phyloP scores from a whole-genome alignment of 2,113 vertebrate genomes.

The Anoplopoma fimbria region DNA sequence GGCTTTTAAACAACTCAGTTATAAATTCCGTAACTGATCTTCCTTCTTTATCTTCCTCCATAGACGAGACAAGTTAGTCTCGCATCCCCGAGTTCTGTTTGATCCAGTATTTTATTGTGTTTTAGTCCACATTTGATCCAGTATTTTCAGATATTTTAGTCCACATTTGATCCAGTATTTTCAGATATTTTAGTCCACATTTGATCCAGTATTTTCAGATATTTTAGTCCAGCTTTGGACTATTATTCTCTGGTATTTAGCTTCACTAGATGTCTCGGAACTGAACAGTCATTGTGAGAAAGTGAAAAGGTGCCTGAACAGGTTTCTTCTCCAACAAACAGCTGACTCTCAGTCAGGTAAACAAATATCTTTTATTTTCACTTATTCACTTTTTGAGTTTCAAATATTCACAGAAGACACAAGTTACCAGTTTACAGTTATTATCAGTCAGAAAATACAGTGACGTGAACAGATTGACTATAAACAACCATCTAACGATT shows the following conservation, averaged over 20 bases:
- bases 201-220: background rate
- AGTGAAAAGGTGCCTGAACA: too few species aligned
- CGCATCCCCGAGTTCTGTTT: too few species aligned
- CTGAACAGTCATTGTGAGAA: too few species aligned
- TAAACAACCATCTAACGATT: background rate
- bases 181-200: background rate
- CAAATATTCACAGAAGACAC: constrained; percentile 11
- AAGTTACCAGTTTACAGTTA: background rate
- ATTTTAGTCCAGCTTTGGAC: background rate
- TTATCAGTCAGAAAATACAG: background rate
- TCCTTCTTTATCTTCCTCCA: too few species aligned
- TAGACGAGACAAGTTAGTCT: too few species aligned
- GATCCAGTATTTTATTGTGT: background rate
- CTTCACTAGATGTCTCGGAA: background rate
- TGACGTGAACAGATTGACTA: background rate
- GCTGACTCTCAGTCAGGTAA: background rate
- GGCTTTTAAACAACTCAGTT: too few species aligned
- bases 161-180: background rate
- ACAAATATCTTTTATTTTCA: constrained; percentile 27
- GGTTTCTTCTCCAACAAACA: background rate
- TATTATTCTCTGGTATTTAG: background rate
- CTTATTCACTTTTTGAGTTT: background rate
- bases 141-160: background rate
- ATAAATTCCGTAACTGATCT: too few species aligned
- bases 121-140: background rate